These are phyloP conservation scores for Poeciliopsis occidentalis DNA, from an alignment of 2,113 vertebrate species.

Conservation along the genomic window DNA sequence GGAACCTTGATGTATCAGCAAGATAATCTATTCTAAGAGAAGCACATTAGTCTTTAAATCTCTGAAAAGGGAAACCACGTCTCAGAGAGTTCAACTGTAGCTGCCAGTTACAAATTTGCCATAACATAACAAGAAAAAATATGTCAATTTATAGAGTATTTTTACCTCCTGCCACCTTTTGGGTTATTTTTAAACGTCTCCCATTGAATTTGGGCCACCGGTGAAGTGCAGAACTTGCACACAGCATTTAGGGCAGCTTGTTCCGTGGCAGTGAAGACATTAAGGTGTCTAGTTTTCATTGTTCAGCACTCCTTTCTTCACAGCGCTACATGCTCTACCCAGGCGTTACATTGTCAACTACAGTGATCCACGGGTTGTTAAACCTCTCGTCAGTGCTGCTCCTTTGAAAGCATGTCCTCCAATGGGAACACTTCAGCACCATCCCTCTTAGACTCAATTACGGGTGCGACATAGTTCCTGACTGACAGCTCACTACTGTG, in stretches of 20 bases:
- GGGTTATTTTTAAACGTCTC: background rate
- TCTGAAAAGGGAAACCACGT: background rate
- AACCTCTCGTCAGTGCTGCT: conserved; percentile 56
- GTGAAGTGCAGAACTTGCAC: background rate
- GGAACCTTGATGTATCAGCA: background rate
- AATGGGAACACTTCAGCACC: conserved; percentile 48
- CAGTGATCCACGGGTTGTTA: conserved; percentile 47
- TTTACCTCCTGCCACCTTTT: background rate
- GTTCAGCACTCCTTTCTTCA: conserved; percentile 26
- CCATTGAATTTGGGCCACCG: background rate
- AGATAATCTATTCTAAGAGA: background rate
- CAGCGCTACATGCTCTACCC: conserved; percentile 34
- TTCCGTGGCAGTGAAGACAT: conserved; percentile 5
- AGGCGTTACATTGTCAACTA: conserved; percentile 42
- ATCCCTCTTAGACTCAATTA: conserved; percentile 74
- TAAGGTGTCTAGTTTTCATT: conserved; percentile 17
- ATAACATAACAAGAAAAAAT: background rate
- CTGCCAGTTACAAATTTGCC: background rate
- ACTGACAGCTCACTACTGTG: conserved; percentile 57
- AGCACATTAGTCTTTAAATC: background rate
- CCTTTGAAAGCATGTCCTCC: conserved; percentile 48
- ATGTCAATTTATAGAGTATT: background rate
- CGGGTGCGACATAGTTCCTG: conserved; percentile 67
- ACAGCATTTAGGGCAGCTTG: background rate
- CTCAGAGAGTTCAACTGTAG: background rate